Evolutionary conservation across 2,113 vertebrate genomes (phyloP).

Genomic region (Manacus vitellinus): DNA sequence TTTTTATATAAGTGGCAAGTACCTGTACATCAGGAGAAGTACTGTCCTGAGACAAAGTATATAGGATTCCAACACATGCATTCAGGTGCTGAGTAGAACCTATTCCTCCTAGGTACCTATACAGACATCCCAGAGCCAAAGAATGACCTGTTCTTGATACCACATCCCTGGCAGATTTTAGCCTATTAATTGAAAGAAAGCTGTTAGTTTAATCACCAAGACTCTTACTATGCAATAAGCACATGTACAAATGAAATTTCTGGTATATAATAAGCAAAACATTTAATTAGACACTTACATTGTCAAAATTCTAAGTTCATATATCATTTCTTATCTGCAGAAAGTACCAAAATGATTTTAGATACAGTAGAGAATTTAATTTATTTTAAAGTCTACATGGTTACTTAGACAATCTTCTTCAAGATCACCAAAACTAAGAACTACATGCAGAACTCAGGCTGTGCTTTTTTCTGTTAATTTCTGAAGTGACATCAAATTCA

Average conservation of each 20-base stretch:
- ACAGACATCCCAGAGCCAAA: constrained; percentile 85
- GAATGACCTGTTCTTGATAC: constrained; percentile 88
- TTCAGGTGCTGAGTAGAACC: constrained; percentile 86
- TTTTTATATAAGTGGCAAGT: neutral
- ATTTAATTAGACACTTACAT: neutral
- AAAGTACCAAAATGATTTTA: neutral
- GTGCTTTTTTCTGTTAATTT: neutral
- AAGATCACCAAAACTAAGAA: neutral
- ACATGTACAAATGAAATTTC: neutral
- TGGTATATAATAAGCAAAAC: neutral
- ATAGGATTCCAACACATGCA: constrained; percentile 88
- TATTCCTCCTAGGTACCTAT: constrained; percentile 88
- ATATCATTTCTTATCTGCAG: neutral
- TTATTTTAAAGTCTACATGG: neutral
- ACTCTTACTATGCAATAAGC: neutral
- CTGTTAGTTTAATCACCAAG: neutral
- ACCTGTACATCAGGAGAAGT: constrained; percentile 97
- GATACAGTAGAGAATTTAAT: neutral
- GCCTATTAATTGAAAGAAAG: constrained; percentile 71
- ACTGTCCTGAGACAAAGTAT: constrained; percentile 91
- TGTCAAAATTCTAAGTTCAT: neutral
- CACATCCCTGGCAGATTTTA: constrained; percentile 88
- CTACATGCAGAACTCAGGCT: neutral
- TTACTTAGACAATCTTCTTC: neutral
- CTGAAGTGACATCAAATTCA: neutral